Percentiles rank a stretch among this genome's conserved stretches.
Evolutionary conservation across 1,140 invertebrate species (phyloP).

Genomic region (Heliconius himera): DNA sequence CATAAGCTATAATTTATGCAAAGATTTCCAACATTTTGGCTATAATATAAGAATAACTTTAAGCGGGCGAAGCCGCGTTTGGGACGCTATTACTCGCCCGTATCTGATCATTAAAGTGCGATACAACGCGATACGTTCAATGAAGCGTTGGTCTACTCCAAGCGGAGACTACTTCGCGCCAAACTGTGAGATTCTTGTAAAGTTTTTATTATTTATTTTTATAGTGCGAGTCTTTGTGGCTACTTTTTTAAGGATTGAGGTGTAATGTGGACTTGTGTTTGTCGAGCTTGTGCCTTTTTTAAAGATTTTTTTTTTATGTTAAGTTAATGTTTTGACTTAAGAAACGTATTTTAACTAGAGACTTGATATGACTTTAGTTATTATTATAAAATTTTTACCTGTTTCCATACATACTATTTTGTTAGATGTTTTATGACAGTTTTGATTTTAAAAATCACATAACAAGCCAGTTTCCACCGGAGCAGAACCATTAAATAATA

Average conservation of each 20-base stretch:
- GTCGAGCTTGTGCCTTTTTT: conserved; percentile 17
- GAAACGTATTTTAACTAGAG: neutral
- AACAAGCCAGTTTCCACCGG: too few relatives aligned
- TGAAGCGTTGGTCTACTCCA: neutral
- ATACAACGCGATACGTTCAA: conserved; percentile 13
- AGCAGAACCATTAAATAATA: too few relatives aligned
- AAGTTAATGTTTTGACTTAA: neutral
- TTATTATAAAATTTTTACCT: too few relatives aligned
- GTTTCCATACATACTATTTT: too few relatives aligned
- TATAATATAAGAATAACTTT: too few relatives aligned
- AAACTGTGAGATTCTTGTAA: conserved; percentile 45
- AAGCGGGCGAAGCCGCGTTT: too few relatives aligned
- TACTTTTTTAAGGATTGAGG: conserved; percentile 34
- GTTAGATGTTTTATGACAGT: too few relatives aligned
- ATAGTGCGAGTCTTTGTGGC: conserved; percentile 35
- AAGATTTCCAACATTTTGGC: too few relatives aligned
- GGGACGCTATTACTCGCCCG: too few relatives aligned
- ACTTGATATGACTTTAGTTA: neutral
- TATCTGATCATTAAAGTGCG: neutral
- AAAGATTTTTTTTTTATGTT: conserved; percentile 11
- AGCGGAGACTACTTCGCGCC: conserved; percentile 40
- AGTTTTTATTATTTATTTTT: conserved; percentile 44
- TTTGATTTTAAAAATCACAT: too few relatives aligned
- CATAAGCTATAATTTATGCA: too few relatives aligned
- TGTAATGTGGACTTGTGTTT: conserved; percentile 33